phyloP scores from a whole-genome alignment of 30 jellyfish, hydroid and myxozoan genomes.

The Haliclystus octoradiatus region DNA sequence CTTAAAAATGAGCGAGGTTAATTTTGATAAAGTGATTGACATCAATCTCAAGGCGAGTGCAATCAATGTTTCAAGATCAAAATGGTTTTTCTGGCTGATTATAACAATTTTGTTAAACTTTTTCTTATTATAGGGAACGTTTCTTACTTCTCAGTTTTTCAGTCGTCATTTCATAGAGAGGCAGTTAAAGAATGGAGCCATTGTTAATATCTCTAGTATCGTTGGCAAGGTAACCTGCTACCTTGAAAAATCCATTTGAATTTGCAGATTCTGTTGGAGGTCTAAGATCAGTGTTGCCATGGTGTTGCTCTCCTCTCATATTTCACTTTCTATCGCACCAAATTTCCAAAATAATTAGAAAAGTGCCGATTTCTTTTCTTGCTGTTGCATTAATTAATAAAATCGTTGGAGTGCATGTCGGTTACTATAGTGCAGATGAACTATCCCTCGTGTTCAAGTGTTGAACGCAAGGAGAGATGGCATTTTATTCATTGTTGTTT shows the following conservation, averaged over 20 bases:
- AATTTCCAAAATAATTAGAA: not conserved
- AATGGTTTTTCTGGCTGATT: no score
- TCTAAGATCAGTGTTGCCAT: no score
- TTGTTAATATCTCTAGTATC: slow-evolving; percentile 32
- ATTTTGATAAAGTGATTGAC: slow-evolving; percentile 28
- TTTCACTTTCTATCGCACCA: no score
- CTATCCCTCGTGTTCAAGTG: not conserved
- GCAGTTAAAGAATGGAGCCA: slow-evolving; percentile 10
- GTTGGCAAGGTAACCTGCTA: slow-evolving; percentile 28
- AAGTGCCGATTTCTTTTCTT: not conserved
- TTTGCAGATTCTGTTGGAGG: no score
- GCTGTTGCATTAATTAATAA: not conserved
- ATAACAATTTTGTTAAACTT: no score
- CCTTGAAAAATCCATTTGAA: not conserved
- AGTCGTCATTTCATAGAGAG: slow-evolving; percentile 3
- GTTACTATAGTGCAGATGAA: not conserved
- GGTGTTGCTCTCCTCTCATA: no score
- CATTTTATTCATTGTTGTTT: no score
- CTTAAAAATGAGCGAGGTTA: slow-evolving; percentile 26
- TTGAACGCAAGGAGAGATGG: no score
- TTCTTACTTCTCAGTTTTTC: slow-evolving; percentile 11
- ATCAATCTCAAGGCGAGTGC: slow-evolving; percentile 32
- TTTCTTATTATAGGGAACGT: slow-evolving; percentile 22
- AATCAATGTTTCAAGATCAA: not conserved
- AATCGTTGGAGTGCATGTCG: not conserved